A percentile compares a stretch with the other conserved stretches of the same genome.
Conservation (phyloP, 2,113 vertebrate species). For the Panurus biarmicus region DNA sequence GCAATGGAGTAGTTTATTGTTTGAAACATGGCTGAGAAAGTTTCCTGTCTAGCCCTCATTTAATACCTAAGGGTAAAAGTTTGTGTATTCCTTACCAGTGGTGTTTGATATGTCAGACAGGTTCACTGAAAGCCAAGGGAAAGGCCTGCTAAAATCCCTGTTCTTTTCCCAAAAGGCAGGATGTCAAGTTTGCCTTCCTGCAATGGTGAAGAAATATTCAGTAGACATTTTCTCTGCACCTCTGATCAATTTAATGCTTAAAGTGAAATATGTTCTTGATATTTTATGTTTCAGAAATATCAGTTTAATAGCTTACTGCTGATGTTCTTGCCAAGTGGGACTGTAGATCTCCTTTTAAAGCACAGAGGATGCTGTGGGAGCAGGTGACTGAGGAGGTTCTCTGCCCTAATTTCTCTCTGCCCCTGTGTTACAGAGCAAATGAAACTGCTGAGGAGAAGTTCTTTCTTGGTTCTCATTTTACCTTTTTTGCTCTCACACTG, state of each 20-base stretch:
- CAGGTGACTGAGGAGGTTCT: not conserved
- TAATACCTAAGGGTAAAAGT: not conserved
- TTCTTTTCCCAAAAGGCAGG: not conserved
- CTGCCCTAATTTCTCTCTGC: not conserved
- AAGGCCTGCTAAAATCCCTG: not conserved
- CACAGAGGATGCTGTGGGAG: not conserved
- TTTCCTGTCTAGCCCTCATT: not conserved
- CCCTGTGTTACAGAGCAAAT: not conserved
- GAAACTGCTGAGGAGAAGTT: not conserved
- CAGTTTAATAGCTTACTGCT: not conserved
- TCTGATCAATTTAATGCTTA: not conserved
- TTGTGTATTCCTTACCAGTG: not conserved
- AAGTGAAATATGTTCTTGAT: not conserved
- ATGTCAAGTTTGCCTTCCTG: not conserved
- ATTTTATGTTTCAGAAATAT: not conserved
- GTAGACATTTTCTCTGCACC: not conserved
- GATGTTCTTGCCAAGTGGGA: not conserved
- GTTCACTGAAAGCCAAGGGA: not conserved
- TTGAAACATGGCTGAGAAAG: not conserved
- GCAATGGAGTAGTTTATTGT: not conserved
- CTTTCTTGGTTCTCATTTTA: not conserved
- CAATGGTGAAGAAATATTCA: not conserved
- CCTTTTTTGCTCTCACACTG: not conserved
- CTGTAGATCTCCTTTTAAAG: not conserved
- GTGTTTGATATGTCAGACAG: not conserved